These are phyloP conservation scores for Acrocera orbiculus DNA, from an alignment of 2,888 invertebrate genomes.

Conservation along the genomic window DNA sequence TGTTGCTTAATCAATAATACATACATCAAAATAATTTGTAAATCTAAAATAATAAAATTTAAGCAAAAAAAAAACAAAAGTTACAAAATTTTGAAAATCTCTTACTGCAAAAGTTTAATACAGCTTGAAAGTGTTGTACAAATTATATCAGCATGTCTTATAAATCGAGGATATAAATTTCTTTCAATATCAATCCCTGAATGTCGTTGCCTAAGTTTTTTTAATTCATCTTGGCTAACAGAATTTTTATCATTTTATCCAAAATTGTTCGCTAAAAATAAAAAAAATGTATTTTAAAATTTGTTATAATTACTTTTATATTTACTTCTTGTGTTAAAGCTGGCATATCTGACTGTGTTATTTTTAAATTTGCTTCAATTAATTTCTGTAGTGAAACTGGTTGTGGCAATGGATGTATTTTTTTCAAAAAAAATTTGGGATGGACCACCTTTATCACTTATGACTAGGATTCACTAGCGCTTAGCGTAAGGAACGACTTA, in stretches of 20 bases:
- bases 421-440: no score
- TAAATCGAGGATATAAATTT: slow-evolving; percentile 21
- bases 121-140: slow-evolving; percentile 51
- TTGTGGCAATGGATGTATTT: slow-evolving; percentile 39
- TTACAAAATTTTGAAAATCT: neutral
- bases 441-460: no score
- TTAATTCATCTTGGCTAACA: slow-evolving; percentile 5
- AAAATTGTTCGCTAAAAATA: slow-evolving; percentile 3
- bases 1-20: slow-evolving; percentile 76
- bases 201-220: slow-evolving; percentile 1
- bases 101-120: slow-evolving; percentile 22
- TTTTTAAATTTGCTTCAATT: slow-evolving; percentile 27
- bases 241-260: slow-evolving; percentile 3
- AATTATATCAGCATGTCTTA: slow-evolving; percentile 47
- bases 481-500: no score
- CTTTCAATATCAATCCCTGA: slow-evolving; percentile 19
- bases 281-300: neutral
- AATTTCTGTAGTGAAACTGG: slow-evolving; percentile 39
- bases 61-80: neutral
- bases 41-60: slow-evolving; percentile 8
- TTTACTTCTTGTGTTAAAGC: slow-evolving; percentile 7
- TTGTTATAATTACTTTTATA: neutral
- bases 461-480: no score
- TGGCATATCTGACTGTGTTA: slow-evolving; percentile 14
- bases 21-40: slow-evolving; percentile 35